These are phyloP conservation scores for Pogonus chalceus DNA, from an alignment of 1,140 invertebrate genomes.

Conservation along the genomic window DNA sequence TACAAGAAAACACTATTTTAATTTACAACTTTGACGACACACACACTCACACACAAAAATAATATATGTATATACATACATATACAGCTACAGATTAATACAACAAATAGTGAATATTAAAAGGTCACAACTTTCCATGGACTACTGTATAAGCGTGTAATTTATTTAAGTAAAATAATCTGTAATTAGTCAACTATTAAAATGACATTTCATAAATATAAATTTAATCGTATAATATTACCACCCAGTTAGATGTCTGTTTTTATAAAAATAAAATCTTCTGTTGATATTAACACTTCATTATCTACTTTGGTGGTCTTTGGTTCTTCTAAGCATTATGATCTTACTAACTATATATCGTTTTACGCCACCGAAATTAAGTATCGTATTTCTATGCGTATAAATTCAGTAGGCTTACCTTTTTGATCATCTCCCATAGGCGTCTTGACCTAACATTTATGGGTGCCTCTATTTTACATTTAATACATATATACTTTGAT, in stretches of 20 bases:
- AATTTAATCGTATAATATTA: neutral
- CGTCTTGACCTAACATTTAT: too few species aligned
- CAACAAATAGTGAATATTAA: neutral
- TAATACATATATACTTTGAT: too few species aligned
- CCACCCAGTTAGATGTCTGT: neutral
- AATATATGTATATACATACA: neutral
- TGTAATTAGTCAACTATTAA: neutral
- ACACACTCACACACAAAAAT: neutral
- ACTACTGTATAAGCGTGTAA: neutral
- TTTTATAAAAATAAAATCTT: neutral
- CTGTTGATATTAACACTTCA: neutral
- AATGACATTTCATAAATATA: neutral
- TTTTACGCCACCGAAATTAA: neutral
- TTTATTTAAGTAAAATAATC: neutral
- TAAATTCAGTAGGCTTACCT: too few species aligned
- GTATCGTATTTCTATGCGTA: neutral
- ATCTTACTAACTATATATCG: neutral
- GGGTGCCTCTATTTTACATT: too few species aligned
- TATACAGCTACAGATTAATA: neutral
- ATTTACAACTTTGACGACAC: neutral
- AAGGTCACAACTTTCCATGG: neutral
- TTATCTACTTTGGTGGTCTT: neutral
- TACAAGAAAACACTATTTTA: neutral
- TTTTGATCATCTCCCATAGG: too few species aligned
- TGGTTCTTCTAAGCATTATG: neutral